Conservation (phyloP, 2,113 vertebrate genomes). For the Bettongia penicillata region DNA sequence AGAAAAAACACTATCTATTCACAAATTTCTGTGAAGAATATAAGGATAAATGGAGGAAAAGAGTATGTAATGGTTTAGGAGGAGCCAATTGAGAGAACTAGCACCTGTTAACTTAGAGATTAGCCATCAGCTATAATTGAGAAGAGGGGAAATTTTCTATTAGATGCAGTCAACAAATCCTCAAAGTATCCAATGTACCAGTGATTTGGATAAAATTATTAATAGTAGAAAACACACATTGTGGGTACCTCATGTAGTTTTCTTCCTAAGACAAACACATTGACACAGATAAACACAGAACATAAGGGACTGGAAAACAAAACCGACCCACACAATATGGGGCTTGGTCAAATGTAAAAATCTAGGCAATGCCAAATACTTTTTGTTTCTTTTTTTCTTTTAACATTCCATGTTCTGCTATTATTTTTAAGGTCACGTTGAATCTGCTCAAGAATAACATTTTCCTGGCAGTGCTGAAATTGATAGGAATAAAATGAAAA, state of each 20-base stretch:
- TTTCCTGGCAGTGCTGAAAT: not conserved
- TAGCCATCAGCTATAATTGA: not conserved
- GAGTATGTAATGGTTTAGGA: not conserved
- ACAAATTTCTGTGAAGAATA: not conserved
- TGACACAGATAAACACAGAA: not conserved
- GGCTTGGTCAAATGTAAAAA: not conserved
- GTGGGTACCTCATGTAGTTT: not conserved
- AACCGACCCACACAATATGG: not conserved
- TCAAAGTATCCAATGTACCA: not conserved
- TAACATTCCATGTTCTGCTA: not conserved
- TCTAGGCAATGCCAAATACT: not conserved
- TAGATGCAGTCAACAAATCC: not conserved
- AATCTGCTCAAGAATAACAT: not conserved
- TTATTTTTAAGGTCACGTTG: not conserved
- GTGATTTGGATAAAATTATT: not conserved
- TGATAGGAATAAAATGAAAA: slow-evolving; percentile 8
- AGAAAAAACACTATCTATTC: not conserved
- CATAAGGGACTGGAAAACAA: not conserved
- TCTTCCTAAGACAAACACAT: not conserved
- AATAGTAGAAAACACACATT: not conserved
- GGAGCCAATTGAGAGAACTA: not conserved
- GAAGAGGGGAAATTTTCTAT: not conserved
- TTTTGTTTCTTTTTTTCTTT: not conserved
- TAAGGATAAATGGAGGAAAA: not conserved
- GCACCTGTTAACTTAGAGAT: not conserved